Base-by-base conservation (phyloP, 2,113 vertebrate species). In the Grus americana region DNA sequence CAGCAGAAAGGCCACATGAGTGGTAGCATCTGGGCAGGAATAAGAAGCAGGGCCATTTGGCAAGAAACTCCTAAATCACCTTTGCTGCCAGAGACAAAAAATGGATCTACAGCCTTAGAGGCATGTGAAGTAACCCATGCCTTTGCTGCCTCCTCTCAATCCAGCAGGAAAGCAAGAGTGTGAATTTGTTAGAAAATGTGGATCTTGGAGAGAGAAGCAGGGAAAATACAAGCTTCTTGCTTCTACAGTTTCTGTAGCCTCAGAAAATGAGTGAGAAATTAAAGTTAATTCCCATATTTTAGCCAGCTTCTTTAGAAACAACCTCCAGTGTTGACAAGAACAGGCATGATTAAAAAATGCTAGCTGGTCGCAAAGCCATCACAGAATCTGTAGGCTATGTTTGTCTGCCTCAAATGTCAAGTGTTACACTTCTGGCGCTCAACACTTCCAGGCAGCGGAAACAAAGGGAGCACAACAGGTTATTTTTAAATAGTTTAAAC, bases 401-500 rank as follows among this genome's bases (percentile, higher is more conserved):
- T 92, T 96, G 83, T 65, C 79, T 94, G 88, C 93, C 58, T 96
- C 93, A 94, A 91, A 93, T 95, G 95, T 94, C 93, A 95, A 88
- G 93, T 84, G 88, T 88, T 94, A 70, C 84, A 93, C 90, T 95
- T 58, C 79, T 94, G 90, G 91, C 86, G 78, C 84, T 90, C 71
- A 78, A 29, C 42, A 79, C 93, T 94, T 97, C 34, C 88, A 97
- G 86, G 72, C 72, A 95, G 93, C 40, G 16, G 96, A 94, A 96
- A 93, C 79, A 91, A 85, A 95, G 72, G 83, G 50, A 84, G 81
- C 71, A 94, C 94, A 97, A 97, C 78, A 96, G 92, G 93, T 96
- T 97, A 95, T 96, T 97, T 97, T 95, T 73, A 92, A 97, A 86
- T 83, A 88, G 66, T 91, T 96, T 87, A 90, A 97, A 90, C 91